These are phyloP conservation scores for Bactericera cockerelli DNA, from an alignment of 1,140 invertebrate genomes.

Conservation along the genomic window DNA sequence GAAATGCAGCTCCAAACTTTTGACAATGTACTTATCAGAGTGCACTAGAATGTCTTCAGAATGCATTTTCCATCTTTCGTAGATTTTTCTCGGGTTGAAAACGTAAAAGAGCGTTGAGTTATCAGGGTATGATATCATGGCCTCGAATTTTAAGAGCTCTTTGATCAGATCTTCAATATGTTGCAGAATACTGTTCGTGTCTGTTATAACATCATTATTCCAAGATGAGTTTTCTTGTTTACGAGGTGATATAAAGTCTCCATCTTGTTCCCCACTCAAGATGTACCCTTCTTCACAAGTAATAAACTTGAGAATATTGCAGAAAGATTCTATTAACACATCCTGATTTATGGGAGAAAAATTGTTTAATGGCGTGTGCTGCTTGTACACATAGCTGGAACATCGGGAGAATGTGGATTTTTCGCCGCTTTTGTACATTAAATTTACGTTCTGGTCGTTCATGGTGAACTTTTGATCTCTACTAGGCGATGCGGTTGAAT, in stretches of 20 bases:
- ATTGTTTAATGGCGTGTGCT: neutral
- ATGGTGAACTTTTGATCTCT: too few relatives aligned
- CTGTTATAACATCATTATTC: too few relatives aligned
- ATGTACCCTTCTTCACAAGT: neutral
- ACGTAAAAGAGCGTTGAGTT: neutral
- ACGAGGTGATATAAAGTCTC: too few relatives aligned
- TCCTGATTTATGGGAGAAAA: neutral
- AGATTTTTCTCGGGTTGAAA: neutral
- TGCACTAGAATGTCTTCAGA: neutral
- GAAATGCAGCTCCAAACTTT: neutral
- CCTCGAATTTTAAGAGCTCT: neutral
- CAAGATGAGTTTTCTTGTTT: too few relatives aligned
- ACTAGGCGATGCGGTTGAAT: too few relatives aligned
- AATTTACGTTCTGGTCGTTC: neutral
- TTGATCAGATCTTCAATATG: neutral
- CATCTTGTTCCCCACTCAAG: neutral
- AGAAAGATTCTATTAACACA: constrained; percentile 2
- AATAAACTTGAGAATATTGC: constrained; percentile 1
- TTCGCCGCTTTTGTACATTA: neutral
- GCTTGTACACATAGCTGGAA: too few relatives aligned
- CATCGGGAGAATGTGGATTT: too few relatives aligned
- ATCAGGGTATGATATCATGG: neutral
- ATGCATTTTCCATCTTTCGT: constrained; percentile 3
- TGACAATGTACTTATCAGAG: neutral
- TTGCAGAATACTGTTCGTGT: too few relatives aligned